These are phyloP conservation scores for Cynaeus angustus DNA, from an alignment of 2,888 invertebrate genomes.

Conservation along the genomic window DNA sequence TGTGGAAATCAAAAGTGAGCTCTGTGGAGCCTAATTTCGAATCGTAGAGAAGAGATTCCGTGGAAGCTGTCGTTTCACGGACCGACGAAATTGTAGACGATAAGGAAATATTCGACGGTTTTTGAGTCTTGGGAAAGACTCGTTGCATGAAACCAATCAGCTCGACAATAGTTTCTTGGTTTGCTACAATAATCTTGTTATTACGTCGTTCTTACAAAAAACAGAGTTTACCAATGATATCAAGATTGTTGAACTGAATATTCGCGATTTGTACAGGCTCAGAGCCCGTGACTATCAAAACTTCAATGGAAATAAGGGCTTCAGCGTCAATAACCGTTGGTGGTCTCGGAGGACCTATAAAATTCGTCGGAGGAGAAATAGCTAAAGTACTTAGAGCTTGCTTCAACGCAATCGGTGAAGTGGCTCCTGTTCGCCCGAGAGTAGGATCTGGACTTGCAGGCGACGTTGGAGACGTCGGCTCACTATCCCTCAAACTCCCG, in stretches of 20 bases:
- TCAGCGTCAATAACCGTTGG: constrained; percentile 74
- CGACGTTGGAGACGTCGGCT: constrained; percentile 91
- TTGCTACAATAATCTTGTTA: constrained; percentile 75
- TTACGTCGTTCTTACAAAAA: neutral
- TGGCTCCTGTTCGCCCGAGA: constrained; percentile 62
- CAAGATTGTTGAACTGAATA: constrained; percentile 94
- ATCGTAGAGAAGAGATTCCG: constrained; percentile 64
- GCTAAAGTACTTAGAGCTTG: constrained; percentile 73
- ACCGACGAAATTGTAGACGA: constrained; percentile 62
- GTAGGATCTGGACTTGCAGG: constrained; percentile 83
- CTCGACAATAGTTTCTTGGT: constrained; percentile 96
- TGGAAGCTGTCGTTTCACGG: constrained; percentile 58
- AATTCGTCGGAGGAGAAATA: constrained; percentile 63
- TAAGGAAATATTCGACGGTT: constrained; percentile 58
- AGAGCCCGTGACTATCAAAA: constrained; percentile 78
- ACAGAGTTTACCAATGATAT: constrained; percentile 87
- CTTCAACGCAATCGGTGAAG: constrained; percentile 75
- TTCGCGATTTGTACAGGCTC: constrained; percentile 82
- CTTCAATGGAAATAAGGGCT: constrained; percentile 87
- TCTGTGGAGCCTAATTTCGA: constrained; percentile 80
- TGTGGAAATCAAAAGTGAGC: constrained; percentile 94
- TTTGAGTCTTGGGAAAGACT: constrained; percentile 74
- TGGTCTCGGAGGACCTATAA: constrained; percentile 54
- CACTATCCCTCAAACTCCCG: constrained; percentile 93
- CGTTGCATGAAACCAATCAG: constrained; percentile 90